phyloP scores from a whole-genome alignment of 2,113 vertebrate genomes.

The Rhagologus leucostigma region DNA sequence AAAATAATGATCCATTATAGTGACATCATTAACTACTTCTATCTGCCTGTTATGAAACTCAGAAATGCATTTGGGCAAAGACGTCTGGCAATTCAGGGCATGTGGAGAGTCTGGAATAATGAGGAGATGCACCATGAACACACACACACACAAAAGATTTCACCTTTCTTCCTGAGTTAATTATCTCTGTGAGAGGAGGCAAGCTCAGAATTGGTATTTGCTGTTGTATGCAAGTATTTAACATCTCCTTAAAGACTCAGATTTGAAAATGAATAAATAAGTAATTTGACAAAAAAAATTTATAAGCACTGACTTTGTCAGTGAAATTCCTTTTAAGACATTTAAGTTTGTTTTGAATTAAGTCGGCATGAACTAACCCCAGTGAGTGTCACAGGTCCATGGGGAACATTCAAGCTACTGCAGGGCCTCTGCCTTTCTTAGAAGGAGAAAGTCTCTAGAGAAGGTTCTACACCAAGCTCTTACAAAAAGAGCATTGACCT shows the following conservation, averaged over 20 bases:
- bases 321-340: background rate
- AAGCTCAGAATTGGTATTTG: background rate
- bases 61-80: background rate
- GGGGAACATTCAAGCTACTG: background rate
- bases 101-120: background rate
- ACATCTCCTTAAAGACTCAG: background rate
- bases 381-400: background rate
- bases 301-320: background rate
- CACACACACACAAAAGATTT: background rate
- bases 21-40: constrained; percentile 21
- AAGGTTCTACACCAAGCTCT: background rate
- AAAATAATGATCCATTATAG: background rate
- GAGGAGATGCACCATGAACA: background rate
- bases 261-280: background rate
- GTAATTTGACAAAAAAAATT: background rate
- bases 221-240: background rate
- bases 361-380: background rate
- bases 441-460: background rate
- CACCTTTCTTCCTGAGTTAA: background rate
- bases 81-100: background rate
- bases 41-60: background rate
- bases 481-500: background rate
- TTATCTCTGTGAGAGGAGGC: background rate
- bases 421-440: background rate
- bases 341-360: background rate